phyloP scores from a whole-genome alignment of 2,797 vertebrate genomes.

The Acipenser oxyrinchus region DNA sequence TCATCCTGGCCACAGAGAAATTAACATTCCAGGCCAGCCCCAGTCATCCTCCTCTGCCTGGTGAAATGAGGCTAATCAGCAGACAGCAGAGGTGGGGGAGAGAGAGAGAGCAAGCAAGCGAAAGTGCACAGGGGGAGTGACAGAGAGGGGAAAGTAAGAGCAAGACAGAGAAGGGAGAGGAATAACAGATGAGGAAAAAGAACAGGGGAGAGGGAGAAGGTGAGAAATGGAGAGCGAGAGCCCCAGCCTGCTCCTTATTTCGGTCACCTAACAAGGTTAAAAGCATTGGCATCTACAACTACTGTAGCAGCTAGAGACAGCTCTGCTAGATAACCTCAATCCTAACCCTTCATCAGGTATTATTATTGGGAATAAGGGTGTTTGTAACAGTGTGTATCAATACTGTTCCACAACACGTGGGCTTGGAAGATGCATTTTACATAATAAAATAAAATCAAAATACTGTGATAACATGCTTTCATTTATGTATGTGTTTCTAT shows the following conservation, averaged over 20 bases:
- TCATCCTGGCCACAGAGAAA: slow-evolving; percentile 43
- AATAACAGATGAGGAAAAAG: not conserved
- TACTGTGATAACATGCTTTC: too few relatives aligned
- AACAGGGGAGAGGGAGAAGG: not conserved
- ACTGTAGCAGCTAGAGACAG: not conserved
- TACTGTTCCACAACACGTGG: too few relatives aligned
- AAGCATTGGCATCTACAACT: not conserved
- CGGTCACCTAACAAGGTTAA: not conserved
- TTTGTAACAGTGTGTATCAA: too few relatives aligned
- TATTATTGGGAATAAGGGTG: too few relatives aligned
- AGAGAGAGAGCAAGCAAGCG: not conserved
- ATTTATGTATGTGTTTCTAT: too few relatives aligned
- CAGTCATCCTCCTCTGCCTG: slow-evolving; percentile 18
- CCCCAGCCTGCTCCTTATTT: not conserved
- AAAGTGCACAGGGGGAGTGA: not conserved
- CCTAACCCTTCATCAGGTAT: too few relatives aligned
- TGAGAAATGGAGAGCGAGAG: not conserved
- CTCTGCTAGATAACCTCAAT: not conserved
- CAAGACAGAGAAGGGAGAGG: not conserved
- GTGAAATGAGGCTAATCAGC: slow-evolving; percentile 36
- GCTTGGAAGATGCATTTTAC: too few relatives aligned
- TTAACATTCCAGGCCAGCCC: slow-evolving; percentile 47
- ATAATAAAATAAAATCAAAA: too few relatives aligned
- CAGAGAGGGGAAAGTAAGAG: not conserved
- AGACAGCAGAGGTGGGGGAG: slow-evolving; percentile 15